Evolutionary conservation across 2,888 invertebrate genomes (phyloP), one percentile per base, ranked within the genome.

Genomic region (Gisinianus flammeolus): DNA sequence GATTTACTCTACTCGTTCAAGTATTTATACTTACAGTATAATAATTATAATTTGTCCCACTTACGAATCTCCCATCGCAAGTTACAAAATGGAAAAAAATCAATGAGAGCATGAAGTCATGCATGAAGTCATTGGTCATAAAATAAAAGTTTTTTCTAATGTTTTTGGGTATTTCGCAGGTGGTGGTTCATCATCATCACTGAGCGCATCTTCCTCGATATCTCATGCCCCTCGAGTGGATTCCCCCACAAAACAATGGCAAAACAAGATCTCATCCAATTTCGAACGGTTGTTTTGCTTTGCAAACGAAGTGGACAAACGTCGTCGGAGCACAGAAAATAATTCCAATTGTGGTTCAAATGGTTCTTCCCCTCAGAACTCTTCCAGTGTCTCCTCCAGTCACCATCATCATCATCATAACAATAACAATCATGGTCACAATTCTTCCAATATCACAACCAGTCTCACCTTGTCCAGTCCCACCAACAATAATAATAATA

Each of bases 251-350:
- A 81, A 82, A 58, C 81, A 94, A 87, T 96, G 96, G 96, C 95
- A 96, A 87, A 94, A 95, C 87, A 93, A 95, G 84, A 94, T 96
- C 85, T 94, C 94, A 87, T 95, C 94, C 84, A 95, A 95, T 75
- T 97, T 97, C 89, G 97, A 97, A 88, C 93, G 95, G 84, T 90
- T 97, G 85, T 94, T 97, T 84, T 96, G 95, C 79, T 94, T 96
- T 87, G 96, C 96, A 70, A 95, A 94, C 22, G 96, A 96, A 86
- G 90, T 96, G 87, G 95, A 94, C 87, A 93, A 94, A 88, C 92
- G 95, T 86, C 91, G 94, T 79, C 90, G 94, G 80, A 94, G 94
- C 58, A 92, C 92, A 0, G 94, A 95, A 88, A 93, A 81, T 6
- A 79, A 75, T 35, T 77, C 79, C 0, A 76, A 78, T 88, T 93